Base-by-base conservation (phyloP, 2,797 vertebrate genomes). In the Psittacula echo region DNA sequence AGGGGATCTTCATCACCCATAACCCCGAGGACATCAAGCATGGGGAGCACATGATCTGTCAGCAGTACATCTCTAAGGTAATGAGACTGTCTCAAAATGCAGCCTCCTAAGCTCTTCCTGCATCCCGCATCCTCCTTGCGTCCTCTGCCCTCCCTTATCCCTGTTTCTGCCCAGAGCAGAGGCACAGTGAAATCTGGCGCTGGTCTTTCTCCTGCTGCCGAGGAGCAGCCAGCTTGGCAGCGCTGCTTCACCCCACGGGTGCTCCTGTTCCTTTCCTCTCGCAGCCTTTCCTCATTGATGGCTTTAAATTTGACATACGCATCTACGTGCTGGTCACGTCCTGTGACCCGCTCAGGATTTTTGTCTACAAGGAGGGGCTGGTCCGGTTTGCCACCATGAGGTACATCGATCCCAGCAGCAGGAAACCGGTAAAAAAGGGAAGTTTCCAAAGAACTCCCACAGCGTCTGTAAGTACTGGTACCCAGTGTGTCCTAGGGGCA, bases 11-110 rank as follows among this genome's bases (percentile, higher is more conserved):
- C 87, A 94, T 98, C 26, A 97, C 97, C 7, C 94, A 87, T 37
- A 94, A 94, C 56, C 96, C 97, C 0, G 95, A 97, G 79, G 98
- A 98, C 37, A 98, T 98, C 92, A 98, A 96, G 79, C 97, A 97
- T 0, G 96, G 97, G 37, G 98, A 98, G 65, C 97, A 93, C 30
- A 98, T 99, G 98, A 98, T 98, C 96, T 98, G 98, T 50, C 98
- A 98, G 96, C 98, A 96, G 58, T 97, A 98, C 86, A 97, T 99
- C 95, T 95, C 98, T 91, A 98, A 98, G 98, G 98, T 97, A 96
- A 93, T 3, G 12, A 66, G 65, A 27, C 7, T 5, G 10, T 9
- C 61, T 30, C 0, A 0, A 11, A 19, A 20, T 39, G 27, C 76
- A 37, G 8, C 47, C 27, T 42, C 50, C 61, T 16, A 3, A 3